Base-by-base conservation (phyloP, 1,140 invertebrate genomes). In the Helicorthomorpha holstii region DNA sequence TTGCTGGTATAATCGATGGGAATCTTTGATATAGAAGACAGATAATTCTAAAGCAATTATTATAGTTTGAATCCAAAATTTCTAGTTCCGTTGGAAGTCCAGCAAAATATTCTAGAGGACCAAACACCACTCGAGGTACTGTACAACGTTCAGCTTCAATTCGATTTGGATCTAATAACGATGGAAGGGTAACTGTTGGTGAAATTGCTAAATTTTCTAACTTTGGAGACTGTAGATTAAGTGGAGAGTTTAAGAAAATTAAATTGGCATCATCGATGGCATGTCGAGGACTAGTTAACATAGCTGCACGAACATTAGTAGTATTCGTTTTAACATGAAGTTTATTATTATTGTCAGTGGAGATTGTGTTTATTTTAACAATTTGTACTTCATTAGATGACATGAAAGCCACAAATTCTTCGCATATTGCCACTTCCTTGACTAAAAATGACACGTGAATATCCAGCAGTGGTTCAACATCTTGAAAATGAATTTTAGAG, bases 401-500 rank as follows among this genome's bases (percentile, higher is more conserved):
- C 66, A 74, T 69, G 24, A 69, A 66, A 14, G 72, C 69, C 45
- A 80, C 63, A 56, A 78, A 75, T 61, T 79, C 75, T 58, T 80
- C 77, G 14, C 70, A 66, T 12, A 79, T 66, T 29, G 69, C 64
- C 44, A 79, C 21, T 46, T 46, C 44, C 19, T 66, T 0, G 74
- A 75, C 38, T 53, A 54, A 60, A 77, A 79, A 49, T 65, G 66
- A 34, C 76, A 64, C 45, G 72, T 70, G 7, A 75, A 58, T 2
- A 65, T 63, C 57, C 68, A 67, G 4, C 62, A 66, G 50, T 73
- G 49, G 72, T 54, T 80, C 77, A 63, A 81, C 80, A 59, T 81
- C 78, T 47, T 79, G 67, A 55, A 79, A 81, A 54, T 72, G 75
- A 41, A 75, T 62, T 56, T 74, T 75, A 3, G 77, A 79, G 38